Base-by-base conservation (phyloP, 2,888 invertebrate species). In the Isoperla grammatica region DNA sequence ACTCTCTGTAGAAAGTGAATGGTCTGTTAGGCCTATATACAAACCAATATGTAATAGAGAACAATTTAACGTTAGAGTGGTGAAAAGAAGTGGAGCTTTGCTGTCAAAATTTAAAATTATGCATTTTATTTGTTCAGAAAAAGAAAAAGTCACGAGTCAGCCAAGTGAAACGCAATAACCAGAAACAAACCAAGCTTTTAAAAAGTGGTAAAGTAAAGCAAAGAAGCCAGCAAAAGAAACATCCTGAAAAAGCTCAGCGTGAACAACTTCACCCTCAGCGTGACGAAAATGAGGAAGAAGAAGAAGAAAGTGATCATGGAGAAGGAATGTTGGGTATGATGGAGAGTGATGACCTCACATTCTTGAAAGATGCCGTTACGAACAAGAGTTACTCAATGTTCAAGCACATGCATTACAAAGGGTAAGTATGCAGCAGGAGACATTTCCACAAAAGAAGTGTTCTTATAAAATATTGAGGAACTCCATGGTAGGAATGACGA, bases 241-340 rank as follows among this genome's bases (percentile, higher is more conserved):
- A 43, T 55, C 43, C 64, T 65, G 29, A 63, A 60, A 54, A 64
- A 63, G 20, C 61, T 22, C 43, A 61, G 61, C 20, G 63, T 29
- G 29, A 29, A 29, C 29, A 29, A 29, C 29, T 8, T 6, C 29
- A 8, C 8, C 29, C 29, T 57, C 12, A 46, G 12, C 11, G 13
- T 46, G 13, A 43, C 1, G 29, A 35, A 8, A 20, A 49, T 15
- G 56, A 56, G 22, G 64, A 65, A 35, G 62, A 64, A 9, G 63
- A 65, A 46, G 67, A 69, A 49, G 64, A 68, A 43, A 69, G 69
- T 64, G 78, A 77, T 8, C 77, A 79, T 1, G 79, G 77, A 1
- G 78, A 81, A 37, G 81, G 80, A 66, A 78, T 80, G 72, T 75
- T 79, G 17, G 80, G 81, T 65, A 82, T 81, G 81, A 68, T 82